phyloP scores from a whole-genome alignment of 2,888 invertebrate species.

The Merodon equestris region DNA sequence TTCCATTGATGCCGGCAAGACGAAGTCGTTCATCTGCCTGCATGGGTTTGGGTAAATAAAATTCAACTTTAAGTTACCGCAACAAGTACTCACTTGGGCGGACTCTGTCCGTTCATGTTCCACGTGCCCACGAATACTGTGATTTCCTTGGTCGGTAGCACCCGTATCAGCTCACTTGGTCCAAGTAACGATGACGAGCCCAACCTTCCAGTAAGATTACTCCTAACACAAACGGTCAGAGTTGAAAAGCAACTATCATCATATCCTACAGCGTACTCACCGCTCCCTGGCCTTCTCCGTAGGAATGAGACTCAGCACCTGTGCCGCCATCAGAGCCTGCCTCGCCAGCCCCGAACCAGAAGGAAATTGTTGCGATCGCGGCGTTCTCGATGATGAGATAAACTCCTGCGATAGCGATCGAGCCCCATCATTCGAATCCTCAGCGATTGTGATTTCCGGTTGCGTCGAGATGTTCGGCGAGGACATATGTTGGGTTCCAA shows the following conservation, averaged over 20 bases:
- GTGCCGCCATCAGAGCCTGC: conserved; percentile 88
- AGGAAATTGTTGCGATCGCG: conserved; percentile 67
- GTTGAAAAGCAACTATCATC: conserved; percentile 7
- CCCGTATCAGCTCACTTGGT: conserved; percentile 89
- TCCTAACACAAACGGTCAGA: too few relatives aligned
- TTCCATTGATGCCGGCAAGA: conserved; percentile 90
- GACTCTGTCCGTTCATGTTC: conserved; percentile 97
- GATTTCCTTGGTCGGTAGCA: conserved; percentile 91
- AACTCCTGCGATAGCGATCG: conserved; percentile 77
- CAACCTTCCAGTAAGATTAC: conserved; percentile 88
- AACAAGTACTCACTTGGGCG: conserved; percentile 83
- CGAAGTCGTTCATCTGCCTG: conserved; percentile 92
- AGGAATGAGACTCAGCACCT: conserved; percentile 89
- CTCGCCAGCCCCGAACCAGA: conserved; percentile 80
- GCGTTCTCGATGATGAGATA: conserved; percentile 73
- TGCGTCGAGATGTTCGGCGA: conserved; percentile 78
- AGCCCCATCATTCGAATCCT: conserved; percentile 69
- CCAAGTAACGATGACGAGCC: conserved; percentile 91
- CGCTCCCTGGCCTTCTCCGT: conserved; percentile 89
- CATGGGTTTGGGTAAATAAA: conserved; percentile 67
- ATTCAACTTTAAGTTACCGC: background rate
- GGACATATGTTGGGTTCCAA: conserved; percentile 76
- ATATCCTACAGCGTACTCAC: conserved; percentile 75
- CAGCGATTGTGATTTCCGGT: conserved; percentile 70
- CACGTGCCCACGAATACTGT: conserved; percentile 95